Base-by-base conservation (phyloP, 2,888 invertebrate genomes). In the Drosophila robusta region DNA sequence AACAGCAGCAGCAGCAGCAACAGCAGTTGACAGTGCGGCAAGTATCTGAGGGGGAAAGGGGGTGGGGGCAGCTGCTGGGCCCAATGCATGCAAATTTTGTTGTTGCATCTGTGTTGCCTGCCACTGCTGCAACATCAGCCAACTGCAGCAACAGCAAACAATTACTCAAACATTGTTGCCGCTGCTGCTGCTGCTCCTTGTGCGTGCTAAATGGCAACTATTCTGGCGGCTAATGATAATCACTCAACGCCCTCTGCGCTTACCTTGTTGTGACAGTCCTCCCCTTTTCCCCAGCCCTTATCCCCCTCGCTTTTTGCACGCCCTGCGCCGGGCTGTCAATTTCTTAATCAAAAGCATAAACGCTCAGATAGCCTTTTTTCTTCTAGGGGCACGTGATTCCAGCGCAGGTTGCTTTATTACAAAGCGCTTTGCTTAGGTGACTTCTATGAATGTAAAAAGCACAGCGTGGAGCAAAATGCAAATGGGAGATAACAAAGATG, bases 101-200 rank as follows among this genome's bases (percentile, higher is more conserved):
- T 70, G 83, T 66, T 87, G 83, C 78, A 77, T 57, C 69, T 77
- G 70, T 49, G 42, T 56, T 39, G 49, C 56, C 63, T 61, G 49
- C 41, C 45, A 26, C 16, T 51, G 71, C 32, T 32, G 49, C 41
- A 60, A 41, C 52, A 54, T 65, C 39, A 70, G 66, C 63, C 61
- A 67, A 55, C 45, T 73, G 73, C 68, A 68, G 65, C 87, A 68
- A 65, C 63, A 61, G 88, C 87, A 79, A 82, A 89, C 83, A 87
- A 83, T 83, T 83, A 83, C 80, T 83, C 89, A 88, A 80, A 89
- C 85, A 84, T 87, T 87, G 85, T 84, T 84, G 85, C 75, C 70
- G 46, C 6, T 66, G 68, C 42, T 60, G 29, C 11, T 55, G 51
- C 50, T 46, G 65, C 56, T 73, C 70, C 70, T 78, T 84, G 82